These are phyloP conservation scores for Diprion similis DNA, from an alignment of 1,140 invertebrate species.

Conservation along the genomic window DNA sequence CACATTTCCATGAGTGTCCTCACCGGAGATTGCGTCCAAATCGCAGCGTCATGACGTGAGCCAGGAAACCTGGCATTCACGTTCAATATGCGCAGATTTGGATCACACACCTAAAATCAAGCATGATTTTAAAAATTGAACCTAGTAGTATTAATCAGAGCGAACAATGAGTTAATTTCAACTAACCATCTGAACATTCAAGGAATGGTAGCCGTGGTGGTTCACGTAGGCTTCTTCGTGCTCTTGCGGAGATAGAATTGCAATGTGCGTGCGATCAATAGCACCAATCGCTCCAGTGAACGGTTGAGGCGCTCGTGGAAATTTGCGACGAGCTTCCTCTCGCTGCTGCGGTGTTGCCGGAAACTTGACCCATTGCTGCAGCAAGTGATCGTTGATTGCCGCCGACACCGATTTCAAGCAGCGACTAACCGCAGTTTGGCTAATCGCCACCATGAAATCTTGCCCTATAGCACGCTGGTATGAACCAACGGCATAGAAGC, in stretches of 20 bases:
- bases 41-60: no score
- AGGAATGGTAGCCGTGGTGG: background rate
- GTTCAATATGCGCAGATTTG: no score
- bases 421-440: background rate
- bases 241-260: background rate
- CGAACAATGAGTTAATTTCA: no score
- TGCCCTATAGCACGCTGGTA: background rate
- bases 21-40: no score
- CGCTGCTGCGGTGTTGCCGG: background rate
- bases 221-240: background rate
- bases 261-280: background rate
- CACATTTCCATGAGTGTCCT: no score
- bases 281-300: background rate
- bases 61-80: no score
- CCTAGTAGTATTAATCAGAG: no score
- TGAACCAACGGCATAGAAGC: background rate
- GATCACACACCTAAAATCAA: no score
- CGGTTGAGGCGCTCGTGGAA: background rate
- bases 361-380: background rate
- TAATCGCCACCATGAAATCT: background rate
- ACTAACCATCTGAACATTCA: background rate
- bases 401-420: background rate
- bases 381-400: no score
- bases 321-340: background rate
- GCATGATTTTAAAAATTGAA: no score